These are phyloP conservation scores for Acrobasis repandana DNA, from an alignment of 2,888 invertebrate genomes.

Conservation along the genomic window DNA sequence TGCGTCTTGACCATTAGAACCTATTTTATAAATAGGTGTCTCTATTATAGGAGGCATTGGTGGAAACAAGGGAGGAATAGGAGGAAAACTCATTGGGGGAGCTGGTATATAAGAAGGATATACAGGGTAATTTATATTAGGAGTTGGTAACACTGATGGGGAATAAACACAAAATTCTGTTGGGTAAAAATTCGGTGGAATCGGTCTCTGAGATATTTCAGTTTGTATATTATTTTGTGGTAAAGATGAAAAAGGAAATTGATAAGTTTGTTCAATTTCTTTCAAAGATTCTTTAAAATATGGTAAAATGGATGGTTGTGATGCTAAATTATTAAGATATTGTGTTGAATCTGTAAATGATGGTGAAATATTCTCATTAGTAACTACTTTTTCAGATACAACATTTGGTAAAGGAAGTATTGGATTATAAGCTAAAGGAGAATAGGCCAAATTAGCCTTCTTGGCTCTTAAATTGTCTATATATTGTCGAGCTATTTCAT, in stretches of 20 bases:
- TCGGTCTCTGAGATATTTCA: constrained; percentile 8
- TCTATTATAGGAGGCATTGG: constrained; percentile 25
- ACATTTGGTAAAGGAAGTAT: neutral
- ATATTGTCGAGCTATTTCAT: neutral
- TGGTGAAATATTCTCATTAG: neutral
- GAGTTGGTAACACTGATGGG: constrained; percentile 18
- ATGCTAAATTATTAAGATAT: neutral
- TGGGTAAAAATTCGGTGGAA: constrained; percentile 2
- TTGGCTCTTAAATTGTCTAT: neutral
- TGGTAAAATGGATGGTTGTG: neutral
- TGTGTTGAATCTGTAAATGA: neutral
- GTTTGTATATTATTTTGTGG: constrained; percentile 20
- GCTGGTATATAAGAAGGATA: constrained; percentile 20
- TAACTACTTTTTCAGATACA: neutral
- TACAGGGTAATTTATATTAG: constrained; percentile 17
- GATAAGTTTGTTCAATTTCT: neutral
- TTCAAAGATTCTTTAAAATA: neutral
- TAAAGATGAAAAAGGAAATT: constrained; percentile 22
- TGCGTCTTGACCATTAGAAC: constrained; percentile 22
- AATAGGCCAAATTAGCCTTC: neutral
- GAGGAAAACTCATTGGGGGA: constrained; percentile 17
- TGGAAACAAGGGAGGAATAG: constrained; percentile 15
- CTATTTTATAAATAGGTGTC: constrained; percentile 17
- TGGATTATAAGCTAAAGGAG: neutral
- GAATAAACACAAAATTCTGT: constrained; percentile 3